Conservation (phyloP, 2,888 invertebrate genomes). For the Lasioglossum vierecki region DNA sequence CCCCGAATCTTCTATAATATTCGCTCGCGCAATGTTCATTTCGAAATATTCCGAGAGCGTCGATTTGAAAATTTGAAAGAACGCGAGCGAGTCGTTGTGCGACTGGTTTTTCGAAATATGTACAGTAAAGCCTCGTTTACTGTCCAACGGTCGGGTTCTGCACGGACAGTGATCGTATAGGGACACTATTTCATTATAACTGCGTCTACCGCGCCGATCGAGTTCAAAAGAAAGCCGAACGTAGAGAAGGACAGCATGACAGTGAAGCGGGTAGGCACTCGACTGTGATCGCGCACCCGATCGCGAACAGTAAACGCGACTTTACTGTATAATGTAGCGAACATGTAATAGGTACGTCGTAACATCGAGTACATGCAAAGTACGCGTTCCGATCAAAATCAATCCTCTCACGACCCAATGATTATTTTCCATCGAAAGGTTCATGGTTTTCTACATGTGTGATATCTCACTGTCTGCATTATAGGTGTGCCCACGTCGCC, state of each 20-base stretch:
- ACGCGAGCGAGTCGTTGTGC: constrained; percentile 5
- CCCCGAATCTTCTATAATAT: no score
- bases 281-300: no score
- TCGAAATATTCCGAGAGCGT: background rate
- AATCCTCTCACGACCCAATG: constrained; percentile 36
- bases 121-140: no score
- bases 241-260: no score
- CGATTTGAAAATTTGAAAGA: background rate
- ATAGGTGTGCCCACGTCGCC: constrained; percentile 83
- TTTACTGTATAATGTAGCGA: background rate
- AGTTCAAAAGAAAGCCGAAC: no score
- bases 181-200: no score
- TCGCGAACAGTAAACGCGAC: no score
- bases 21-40: no score
- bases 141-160: no score
- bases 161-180: no score
- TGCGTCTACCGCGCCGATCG: no score
- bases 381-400: background rate
- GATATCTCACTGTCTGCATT: constrained; percentile 83
- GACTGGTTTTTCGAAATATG: background rate
- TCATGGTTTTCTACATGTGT: constrained; percentile 74
- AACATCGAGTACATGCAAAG: background rate
- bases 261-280: no score
- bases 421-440: constrained; percentile 41
- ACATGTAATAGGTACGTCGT: background rate